Evolutionary conservation across 2,888 invertebrate genomes (phyloP).

Genomic region (Spilarctia lutea): DNA sequence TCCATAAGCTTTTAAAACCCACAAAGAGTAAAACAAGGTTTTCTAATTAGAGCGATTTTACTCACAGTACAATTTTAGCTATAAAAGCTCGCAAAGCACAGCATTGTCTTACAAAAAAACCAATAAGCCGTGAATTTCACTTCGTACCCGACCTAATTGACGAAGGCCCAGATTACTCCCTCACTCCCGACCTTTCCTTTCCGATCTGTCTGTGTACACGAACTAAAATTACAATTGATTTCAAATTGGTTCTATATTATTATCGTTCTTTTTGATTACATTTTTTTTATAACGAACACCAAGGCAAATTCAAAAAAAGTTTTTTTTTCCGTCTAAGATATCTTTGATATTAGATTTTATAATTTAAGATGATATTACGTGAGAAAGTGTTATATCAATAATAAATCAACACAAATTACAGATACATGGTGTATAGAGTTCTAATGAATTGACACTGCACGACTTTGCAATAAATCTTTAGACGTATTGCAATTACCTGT

Average conservation of each 20-base stretch:
- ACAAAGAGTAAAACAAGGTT: constrained; percentile 34
- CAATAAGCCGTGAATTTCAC: constrained; percentile 53
- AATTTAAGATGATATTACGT: neutral
- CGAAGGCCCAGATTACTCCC: constrained; percentile 47
- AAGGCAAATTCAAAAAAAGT: neutral
- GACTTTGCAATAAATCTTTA: constrained; percentile 7
- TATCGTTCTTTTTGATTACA: neutral
- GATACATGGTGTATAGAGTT: neutral
- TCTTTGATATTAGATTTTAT: neutral
- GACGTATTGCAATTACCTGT: constrained; percentile 33
- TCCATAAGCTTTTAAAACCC: neutral
- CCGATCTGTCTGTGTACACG: constrained; percentile 22
- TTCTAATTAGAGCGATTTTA: constrained; percentile 37
- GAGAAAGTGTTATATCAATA: neutral
- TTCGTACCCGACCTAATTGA: constrained; percentile 50
- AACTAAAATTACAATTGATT: constrained; percentile 3
- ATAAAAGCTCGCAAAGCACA: constrained; percentile 42
- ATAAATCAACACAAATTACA: neutral
- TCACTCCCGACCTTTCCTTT: constrained; percentile 22
- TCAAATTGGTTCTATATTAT: neutral
- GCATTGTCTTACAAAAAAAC: constrained; percentile 48
- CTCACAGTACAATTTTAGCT: constrained; percentile 40
- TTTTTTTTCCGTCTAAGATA: neutral
- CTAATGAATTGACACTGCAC: neutral
- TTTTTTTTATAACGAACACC: neutral